A percentile compares a stretch with the other conserved stretches of the same genome.
phyloP scores from a whole-genome alignment of 1,140 invertebrate species.

The Pogonomyrmex californicus region DNA sequence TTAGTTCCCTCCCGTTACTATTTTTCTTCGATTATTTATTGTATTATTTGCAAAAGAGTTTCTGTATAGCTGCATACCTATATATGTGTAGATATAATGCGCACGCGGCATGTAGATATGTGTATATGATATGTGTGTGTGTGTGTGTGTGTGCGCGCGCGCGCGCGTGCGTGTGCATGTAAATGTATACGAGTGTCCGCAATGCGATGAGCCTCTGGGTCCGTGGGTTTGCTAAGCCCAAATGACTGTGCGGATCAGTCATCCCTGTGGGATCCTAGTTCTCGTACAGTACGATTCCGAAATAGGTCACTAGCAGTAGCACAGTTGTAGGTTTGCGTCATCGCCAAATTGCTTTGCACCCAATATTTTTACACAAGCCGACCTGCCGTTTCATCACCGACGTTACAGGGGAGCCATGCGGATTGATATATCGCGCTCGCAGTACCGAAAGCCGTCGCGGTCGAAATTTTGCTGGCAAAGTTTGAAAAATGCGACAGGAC shows the following conservation, averaged over 20 bases:
- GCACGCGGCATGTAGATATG: no score
- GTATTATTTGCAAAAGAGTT: not conserved
- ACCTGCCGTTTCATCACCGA: slow-evolving; percentile 46
- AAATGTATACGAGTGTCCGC: not conserved
- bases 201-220: not conserved
- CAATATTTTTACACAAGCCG: slow-evolving; percentile 53
- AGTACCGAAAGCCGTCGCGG: slow-evolving; percentile 10
- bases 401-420: not conserved
- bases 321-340: slow-evolving; percentile 23
- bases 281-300: not conserved
- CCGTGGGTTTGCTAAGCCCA: slow-evolving; percentile 9
- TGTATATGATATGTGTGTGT: not conserved
- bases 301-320: slow-evolving; percentile 28
- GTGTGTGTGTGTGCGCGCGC: not conserved
- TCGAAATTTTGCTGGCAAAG: slow-evolving; percentile 47
- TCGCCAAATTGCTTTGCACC: slow-evolving; percentile 51
- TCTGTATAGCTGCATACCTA: no score
- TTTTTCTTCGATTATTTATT: not conserved
- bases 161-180: not conserved
- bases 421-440: slow-evolving; percentile 49
- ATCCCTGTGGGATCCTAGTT: not conserved
- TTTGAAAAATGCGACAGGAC: slow-evolving; percentile 59
- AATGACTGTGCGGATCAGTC: slow-evolving; percentile 27
- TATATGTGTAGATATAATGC: not conserved
- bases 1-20: not conserved